phyloP scores from a whole-genome alignment of 2,113 vertebrate species.

The Octodon degus region DNA sequence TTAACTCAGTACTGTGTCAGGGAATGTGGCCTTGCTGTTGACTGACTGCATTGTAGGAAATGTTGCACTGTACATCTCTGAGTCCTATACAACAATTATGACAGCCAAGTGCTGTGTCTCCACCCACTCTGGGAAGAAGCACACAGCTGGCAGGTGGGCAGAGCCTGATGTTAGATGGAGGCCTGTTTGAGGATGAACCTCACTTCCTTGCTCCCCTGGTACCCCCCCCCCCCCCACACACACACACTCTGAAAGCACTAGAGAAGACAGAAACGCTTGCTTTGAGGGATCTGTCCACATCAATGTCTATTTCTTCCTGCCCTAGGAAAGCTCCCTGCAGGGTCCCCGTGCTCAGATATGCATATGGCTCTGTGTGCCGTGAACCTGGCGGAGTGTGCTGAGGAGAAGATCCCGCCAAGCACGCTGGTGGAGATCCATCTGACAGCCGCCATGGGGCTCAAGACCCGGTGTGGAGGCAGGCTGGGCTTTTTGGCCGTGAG shows the following conservation, averaged over 20 bases:
- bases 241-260: not conserved
- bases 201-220: rapidly evolving
- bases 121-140: not conserved
- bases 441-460: slow-evolving; percentile 93
- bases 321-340: slow-evolving; percentile 93
- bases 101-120: not conserved
- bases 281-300: not conserved
- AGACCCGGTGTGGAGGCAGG: slow-evolving; percentile 91
- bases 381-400: slow-evolving; percentile 95
- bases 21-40: not conserved
- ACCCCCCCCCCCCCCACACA: too few relatives aligned
- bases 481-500: slow-evolving; percentile 94
- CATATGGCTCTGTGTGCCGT: slow-evolving; percentile 96
- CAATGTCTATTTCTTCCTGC: not conserved
- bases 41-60: not conserved
- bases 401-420: slow-evolving; percentile 92
- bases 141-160: not conserved
- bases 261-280: not conserved
- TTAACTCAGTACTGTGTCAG: not conserved
- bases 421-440: slow-evolving; percentile 95
- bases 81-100: not conserved
- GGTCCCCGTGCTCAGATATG: slow-evolving; percentile 90
- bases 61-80: rapidly evolving
- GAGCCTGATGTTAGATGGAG: not conserved
- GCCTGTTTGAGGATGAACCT: not conserved